Base-by-base conservation (phyloP, 2,888 invertebrate genomes). In the Thalpophila matura region DNA sequence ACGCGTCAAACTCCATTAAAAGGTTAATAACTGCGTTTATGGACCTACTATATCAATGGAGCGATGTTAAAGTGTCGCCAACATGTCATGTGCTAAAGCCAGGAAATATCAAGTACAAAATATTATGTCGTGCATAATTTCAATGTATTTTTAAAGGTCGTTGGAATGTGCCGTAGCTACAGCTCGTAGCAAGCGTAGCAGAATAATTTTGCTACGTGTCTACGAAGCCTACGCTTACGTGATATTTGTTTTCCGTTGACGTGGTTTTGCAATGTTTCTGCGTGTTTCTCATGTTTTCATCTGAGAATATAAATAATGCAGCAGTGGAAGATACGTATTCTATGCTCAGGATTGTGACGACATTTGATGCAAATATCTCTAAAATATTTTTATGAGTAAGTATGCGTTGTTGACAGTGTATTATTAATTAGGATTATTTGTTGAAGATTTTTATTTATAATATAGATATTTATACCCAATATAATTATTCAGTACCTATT, bases 1-100 rank as follows among this genome's bases (percentile, higher is more conserved):
- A 38, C 37, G 49, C 72, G 27, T 54, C 64, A 67, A 49, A 47
- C 27, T 55, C 54, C 64, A 71, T 71, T 67, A 55, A 67, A 63
- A 67, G 64, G 47, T 67, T 71, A 67, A 55, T 64, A 54, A 67
- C 64, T 37, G 54, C 37, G 31, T 67, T 71, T 71, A 67, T 54
- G 43, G 33, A 24, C 6, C 42, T 54, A 63, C 35, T 63, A 54
- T 49, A 35, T 71, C 64, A 67, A 63, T 54, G 27, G 29, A 64
- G 10, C 35, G n/a, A 38, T 16, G 9, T 47, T 62, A 26, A 63
- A 71, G 64, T 71, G 18, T 27, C 71, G 14, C 42, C 42, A 53
- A 54, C 54, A 54, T 43, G 14, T 29, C 22, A 47, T 29, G 14
- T 46, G 69, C 37, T 60, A 26, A 42, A 51, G 22, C 18, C 64